A percentile compares a stretch with the other conserved stretches of the same genome.
These are phyloP conservation scores for Gopherus flavomarginatus DNA, from an alignment of 2,113 vertebrate genomes.

Conservation along the genomic window DNA sequence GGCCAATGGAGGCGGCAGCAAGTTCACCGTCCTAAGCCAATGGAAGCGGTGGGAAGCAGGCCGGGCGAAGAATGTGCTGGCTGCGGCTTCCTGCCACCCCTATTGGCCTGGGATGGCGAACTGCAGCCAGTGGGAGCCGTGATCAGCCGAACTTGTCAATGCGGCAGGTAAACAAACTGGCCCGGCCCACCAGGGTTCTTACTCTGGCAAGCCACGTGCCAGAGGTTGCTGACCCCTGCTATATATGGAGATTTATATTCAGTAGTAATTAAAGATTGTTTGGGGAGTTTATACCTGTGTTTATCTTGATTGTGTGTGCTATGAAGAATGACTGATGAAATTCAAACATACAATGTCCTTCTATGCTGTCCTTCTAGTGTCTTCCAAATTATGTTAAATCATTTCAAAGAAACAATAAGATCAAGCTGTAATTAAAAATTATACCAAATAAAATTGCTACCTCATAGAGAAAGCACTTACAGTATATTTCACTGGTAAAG, in stretches of 20 bases:
- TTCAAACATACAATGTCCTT: constrained; percentile 40
- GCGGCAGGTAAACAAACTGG: too few relatives aligned
- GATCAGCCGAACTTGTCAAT: too few relatives aligned
- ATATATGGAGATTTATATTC: constrained; percentile 51
- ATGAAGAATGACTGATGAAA: constrained; percentile 49
- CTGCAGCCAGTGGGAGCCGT: too few relatives aligned
- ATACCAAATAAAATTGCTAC: neutral
- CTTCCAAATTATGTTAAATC: constrained; percentile 14
- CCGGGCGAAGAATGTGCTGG: too few relatives aligned
- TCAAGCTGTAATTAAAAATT: constrained; percentile 1
- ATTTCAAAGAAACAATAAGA: neutral
- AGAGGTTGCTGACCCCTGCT: neutral
- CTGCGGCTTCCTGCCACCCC: too few relatives aligned
- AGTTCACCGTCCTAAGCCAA: too few relatives aligned
- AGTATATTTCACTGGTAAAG: neutral
- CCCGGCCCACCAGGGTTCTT: too few relatives aligned
- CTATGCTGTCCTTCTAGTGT: neutral
- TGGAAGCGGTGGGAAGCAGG: too few relatives aligned
- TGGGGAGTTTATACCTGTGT: constrained; percentile 41
- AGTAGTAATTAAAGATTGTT: constrained; percentile 52
- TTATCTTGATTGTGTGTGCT: constrained; percentile 22
- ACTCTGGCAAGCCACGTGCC: too few relatives aligned
- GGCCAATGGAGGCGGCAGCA: too few relatives aligned
- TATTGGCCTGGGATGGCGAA: too few relatives aligned
- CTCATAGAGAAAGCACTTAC: neutral